Base-by-base conservation (phyloP, 1,140 invertebrate species). In the Vollenhovia emeryi region DNA sequence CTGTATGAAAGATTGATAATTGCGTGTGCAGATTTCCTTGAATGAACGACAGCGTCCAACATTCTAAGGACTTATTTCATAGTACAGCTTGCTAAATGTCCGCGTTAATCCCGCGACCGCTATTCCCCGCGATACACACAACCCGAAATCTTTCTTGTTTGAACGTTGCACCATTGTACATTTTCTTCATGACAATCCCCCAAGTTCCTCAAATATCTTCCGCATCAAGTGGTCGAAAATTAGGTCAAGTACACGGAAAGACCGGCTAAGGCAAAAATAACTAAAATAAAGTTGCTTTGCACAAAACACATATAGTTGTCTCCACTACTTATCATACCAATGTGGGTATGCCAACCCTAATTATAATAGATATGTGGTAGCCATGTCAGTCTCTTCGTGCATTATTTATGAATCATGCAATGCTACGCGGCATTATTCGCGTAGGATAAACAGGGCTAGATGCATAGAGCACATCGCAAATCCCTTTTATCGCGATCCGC, bases 401-500 rank as follows among this genome's bases (percentile, higher is more conserved):
- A n/a, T 21, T 27, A 52, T 15, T 36, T 69, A 69, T 24, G 21
- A 36, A 69, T 57, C 71, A 71, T 45, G 45, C 7, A 69, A 75
- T 62, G 24, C 4, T 66, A 66, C n/a, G 36, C 36, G 36, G 18
- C 52, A 69, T 86, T 36, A 62, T 13, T 15, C 21, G 21, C n/a
- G 13, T 24, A 55, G 69, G 36, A 87, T 27, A 48, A 52, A 62
- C 57, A 50, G 11, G n/a, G 40, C 45, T 36, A 62, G 75, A 52
- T 57, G 68, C 7, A 21, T n/a, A 45, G 45, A 62, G 62, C 50
- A 66, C n/a, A 13, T 43, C 27, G 27, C 79, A 86, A 84, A 78
- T 73, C 73, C 52, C 76, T 59, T 88, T 88, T 79, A 84, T 83
- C 21, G 73, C 27, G n/a, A 40, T 27, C 21, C 43, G 50, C 57